phyloP scores from a whole-genome alignment of 2,113 vertebrate species.

The Actenoides lindsayi region DNA sequence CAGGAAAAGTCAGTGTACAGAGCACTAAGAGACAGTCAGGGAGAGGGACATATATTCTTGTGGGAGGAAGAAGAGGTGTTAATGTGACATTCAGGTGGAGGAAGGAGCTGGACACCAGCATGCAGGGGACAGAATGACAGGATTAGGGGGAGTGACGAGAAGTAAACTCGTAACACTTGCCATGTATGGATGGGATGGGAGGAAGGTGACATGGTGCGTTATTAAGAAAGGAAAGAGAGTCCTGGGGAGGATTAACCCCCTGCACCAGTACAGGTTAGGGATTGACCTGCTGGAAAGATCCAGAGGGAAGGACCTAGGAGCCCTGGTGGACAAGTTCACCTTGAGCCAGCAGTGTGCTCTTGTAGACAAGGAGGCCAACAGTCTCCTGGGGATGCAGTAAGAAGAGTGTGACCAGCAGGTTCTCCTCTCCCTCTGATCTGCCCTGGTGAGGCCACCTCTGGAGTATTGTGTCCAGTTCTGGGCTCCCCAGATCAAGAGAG shows the following conservation, averaged over 20 bases:
- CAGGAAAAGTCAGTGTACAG: not conserved
- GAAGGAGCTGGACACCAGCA: not conserved
- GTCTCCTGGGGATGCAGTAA: not conserved
- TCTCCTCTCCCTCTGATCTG: not conserved
- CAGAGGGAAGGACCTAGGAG: not conserved
- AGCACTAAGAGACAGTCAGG: not conserved
- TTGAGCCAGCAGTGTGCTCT: not conserved
- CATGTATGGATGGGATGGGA: not conserved
- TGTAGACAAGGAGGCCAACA: not conserved
- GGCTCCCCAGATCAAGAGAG: not conserved
- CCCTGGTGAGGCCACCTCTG: not conserved
- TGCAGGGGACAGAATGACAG: rapidly evolving
- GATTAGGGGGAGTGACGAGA: not conserved
- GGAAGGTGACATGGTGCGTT: not conserved
- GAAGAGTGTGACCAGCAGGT: not conserved
- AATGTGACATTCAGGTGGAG: not conserved
- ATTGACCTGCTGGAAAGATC: not conserved
- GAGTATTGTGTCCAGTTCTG: not conserved
- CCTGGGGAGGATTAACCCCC: not conserved
- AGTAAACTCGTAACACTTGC: not conserved
- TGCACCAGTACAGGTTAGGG: not conserved
- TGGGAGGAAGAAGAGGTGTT: not conserved
- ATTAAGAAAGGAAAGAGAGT: not conserved
- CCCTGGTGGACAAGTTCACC: not conserved
- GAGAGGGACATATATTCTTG: not conserved